Base-by-base conservation (phyloP, 2,888 invertebrate species). In the Pristionchus exspectatus region DNA sequence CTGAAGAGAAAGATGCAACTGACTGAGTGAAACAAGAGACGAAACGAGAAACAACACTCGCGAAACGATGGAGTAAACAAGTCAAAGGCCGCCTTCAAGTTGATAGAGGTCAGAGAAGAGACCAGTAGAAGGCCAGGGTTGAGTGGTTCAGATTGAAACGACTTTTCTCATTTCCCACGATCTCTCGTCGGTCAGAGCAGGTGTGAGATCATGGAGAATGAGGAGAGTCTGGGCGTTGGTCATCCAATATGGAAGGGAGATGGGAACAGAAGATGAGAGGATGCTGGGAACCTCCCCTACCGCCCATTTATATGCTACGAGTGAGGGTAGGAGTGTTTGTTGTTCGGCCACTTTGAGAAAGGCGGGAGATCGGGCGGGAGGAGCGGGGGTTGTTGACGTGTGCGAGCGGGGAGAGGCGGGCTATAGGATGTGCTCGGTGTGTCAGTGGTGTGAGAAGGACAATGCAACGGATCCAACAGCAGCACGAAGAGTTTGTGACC, bases 121-220 rank as follows among this genome's bases (percentile, higher is more conserved):
- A 38, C 74, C 74, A 74, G 30, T 16, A 27, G 69, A 33, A 14
- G 74, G 74, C 74, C 74, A 74, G 33, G 63, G 63, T 74, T 38
- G 38, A 44, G 74, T n/a, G 63, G 63, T 10, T 33, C 33, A 30
- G 30, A 33, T 27, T 1, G 69, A 72, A 30, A 30, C 30, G 14
- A 69, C 5, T 12, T 30, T 14, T 27, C 27, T 12, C 12, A 72
- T 33, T 50, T 50, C 12, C 4, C 44, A 50, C 9, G 69, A 0
- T 27, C 16, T 18, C 27, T 27, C 5, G 69, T 16, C 12, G 12
- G 24, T 30, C 3, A 33, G 30, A 72, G 30, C 9, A 72, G 30
- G 33, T 50, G 30, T 33, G 18, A 72, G 33, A 63, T 10, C 63
- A 63, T 4, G n/a, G 0, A 21, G n/a, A 10, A 63, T n/a, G 0